phyloP scores from a whole-genome alignment of 2,113 vertebrate genomes.

The Heterocephalus glaber region DNA sequence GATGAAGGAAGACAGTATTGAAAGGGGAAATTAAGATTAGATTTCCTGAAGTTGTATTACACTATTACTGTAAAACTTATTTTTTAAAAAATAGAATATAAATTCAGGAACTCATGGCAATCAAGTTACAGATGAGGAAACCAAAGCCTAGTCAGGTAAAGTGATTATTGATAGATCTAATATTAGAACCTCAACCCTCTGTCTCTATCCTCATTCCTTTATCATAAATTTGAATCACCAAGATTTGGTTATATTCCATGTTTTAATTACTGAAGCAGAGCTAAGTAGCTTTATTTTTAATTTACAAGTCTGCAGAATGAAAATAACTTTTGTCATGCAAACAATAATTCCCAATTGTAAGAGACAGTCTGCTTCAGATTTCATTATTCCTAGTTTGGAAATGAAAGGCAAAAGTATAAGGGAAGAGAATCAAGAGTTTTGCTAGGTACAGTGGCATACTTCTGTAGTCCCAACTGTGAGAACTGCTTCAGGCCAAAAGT shows the following conservation, averaged over 20 bases:
- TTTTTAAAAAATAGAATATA: slow-evolving; percentile 13
- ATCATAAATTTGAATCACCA: slow-evolving; percentile 22
- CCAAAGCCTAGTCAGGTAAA: not conserved
- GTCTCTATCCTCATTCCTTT: not conserved
- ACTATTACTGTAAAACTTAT: not conserved
- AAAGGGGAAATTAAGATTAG: slow-evolving; percentile 11
- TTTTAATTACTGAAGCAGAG: slow-evolving; percentile 43
- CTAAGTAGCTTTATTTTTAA: slow-evolving; percentile 17
- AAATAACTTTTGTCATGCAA: not conserved
- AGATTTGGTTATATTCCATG: not conserved
- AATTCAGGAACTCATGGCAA: not conserved
- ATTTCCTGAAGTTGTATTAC: not conserved
- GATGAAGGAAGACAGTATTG: not conserved
- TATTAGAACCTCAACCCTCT: not conserved
- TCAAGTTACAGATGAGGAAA: slow-evolving; percentile 26
- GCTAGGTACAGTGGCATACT: not conserved
- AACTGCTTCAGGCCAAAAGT: not conserved
- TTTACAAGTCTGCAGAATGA: slow-evolving; percentile 6
- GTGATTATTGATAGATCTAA: not conserved
- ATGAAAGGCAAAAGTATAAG: not conserved
- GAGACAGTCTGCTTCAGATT: slow-evolving; percentile 7
- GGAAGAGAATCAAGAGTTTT: not conserved
- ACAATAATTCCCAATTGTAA: not conserved
- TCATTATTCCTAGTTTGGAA: slow-evolving; percentile 40
- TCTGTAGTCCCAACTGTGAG: not conserved